Conservation (phyloP, 1,140 invertebrate genomes). For the Mamestra configurata region DNA sequence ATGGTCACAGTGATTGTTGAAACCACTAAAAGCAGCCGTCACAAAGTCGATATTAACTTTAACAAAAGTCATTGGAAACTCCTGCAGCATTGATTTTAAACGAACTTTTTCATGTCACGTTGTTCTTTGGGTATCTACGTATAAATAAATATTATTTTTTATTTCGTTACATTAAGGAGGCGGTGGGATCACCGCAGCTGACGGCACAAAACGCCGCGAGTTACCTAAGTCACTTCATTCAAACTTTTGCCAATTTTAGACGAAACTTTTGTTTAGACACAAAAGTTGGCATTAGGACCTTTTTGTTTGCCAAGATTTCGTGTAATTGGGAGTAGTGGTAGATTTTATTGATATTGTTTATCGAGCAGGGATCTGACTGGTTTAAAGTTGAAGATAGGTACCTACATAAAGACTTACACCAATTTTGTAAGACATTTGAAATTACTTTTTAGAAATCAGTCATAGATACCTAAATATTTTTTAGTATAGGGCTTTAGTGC, state of each 20-base stretch:
- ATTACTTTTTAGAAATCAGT: neutral
- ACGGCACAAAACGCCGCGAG: conserved; percentile 72
- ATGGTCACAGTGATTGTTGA: conserved; percentile 22
- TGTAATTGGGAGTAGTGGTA: conserved; percentile 60
- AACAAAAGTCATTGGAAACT: conserved; percentile 38
- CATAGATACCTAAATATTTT: neutral
- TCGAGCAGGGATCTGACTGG: neutral
- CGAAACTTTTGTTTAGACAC: conserved; percentile 76
- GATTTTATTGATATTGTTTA: conserved; percentile 7
- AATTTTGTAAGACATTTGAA: neutral
- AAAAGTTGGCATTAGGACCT: conserved; percentile 72
- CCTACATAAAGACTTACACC: no score
- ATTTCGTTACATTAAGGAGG: conserved; percentile 73
- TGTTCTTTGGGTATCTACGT: conserved; percentile 56
- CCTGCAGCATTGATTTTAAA: conserved; percentile 45
- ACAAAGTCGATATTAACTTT: conserved; percentile 38
- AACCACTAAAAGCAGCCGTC: conserved; percentile 42
- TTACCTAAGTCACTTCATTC: conserved; percentile 80
- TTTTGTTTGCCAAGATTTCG: conserved; percentile 64
- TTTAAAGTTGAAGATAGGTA: no score
- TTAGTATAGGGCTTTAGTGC: neutral
- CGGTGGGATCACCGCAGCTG: conserved; percentile 82
- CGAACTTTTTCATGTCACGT: conserved; percentile 59
- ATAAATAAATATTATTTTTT: conserved; percentile 70
- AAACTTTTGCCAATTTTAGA: conserved; percentile 82